Evolutionary conservation across 2,113 vertebrate genomes (phyloP).

Genomic region (Parotia lawesii): DNA sequence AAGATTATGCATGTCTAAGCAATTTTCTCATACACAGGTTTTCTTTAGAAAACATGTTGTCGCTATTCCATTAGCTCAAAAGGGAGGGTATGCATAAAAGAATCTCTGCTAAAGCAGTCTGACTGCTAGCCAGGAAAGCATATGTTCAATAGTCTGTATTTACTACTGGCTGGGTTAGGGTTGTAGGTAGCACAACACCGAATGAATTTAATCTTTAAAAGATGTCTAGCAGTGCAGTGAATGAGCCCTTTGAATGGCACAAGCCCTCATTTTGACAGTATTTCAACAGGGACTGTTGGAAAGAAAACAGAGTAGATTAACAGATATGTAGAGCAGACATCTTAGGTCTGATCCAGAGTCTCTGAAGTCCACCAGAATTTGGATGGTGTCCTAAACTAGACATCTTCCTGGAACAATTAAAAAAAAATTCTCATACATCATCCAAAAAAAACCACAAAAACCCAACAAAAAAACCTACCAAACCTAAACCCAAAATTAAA

Average conservation of each 20-base stretch:
- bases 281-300: background rate
- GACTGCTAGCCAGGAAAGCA: slow-evolving; percentile 36
- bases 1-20: slow-evolving; percentile 33
- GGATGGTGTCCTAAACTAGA: background rate
- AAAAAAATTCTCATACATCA: background rate
- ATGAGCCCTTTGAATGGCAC: background rate
- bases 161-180: background rate
- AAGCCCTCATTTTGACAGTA: background rate
- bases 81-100: background rate
- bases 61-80: slow-evolving; percentile 45
- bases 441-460: background rate
- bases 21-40: slow-evolving; percentile 42
- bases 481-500: background rate
- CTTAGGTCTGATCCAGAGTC: background rate
- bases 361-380: background rate
- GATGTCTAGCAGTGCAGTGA: background rate
- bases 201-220: slow-evolving; percentile 4
- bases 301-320: background rate
- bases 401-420: background rate
- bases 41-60: slow-evolving; percentile 45
- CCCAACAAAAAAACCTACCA: too few relatives aligned
- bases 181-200: slow-evolving; percentile 1
- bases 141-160: slow-evolving; percentile 7
- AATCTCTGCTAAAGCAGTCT: background rate
- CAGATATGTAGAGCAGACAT: background rate